Evolutionary conservation across 2,888 invertebrate genomes (phyloP), one percentile per base, ranked within the genome.

Genomic region (Darwinula stevensoni): DNA sequence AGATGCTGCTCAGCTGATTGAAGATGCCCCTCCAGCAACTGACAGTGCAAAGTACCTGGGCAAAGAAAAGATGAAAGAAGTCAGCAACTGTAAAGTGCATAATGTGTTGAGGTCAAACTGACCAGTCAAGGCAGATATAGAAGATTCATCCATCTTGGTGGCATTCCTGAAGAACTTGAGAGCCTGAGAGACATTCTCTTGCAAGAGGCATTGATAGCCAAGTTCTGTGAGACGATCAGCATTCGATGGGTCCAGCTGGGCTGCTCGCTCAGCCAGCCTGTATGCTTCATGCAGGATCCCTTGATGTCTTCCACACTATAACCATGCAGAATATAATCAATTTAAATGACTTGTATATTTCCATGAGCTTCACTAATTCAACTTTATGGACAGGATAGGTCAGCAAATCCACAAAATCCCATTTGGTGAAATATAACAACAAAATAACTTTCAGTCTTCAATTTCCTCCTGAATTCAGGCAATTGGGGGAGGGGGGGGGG

Each of bases 1-100:
- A 88, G 58, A 52, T 91, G 86, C 42, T 80, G 73, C 6, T 65
- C 61, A 1, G 78, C 67, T 43, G 74, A 65, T 22, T 70, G 69
- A 3, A 63, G 60, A 16, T 72, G 70, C 18, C 51, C 50, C 41
- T 76, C 70, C 35, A 59, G 51, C 42, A 80, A 57, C 49, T 82
- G 78, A 47, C 82, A 80, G 3, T 68, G 52, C 9, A 82, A 75
- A 31, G 82, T 54, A 1, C 84, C 82, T 49, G 68, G 62, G 40
- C 15, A 39, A 30, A 30, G 30, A 27, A 6, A 14, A 31, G 17
- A 31, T 22, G 11, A 16, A 32, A 29, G 22, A 12, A 4, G 14
- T 17, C 11, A 16, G 14, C 15, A 11, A 11, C 11, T 22, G 12
- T 30, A 32, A 33, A 9, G n/a, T 11, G n/a, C 12, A 14, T 30